phyloP scores from a whole-genome alignment of 2,797 vertebrate species.

The Platalea minor region DNA sequence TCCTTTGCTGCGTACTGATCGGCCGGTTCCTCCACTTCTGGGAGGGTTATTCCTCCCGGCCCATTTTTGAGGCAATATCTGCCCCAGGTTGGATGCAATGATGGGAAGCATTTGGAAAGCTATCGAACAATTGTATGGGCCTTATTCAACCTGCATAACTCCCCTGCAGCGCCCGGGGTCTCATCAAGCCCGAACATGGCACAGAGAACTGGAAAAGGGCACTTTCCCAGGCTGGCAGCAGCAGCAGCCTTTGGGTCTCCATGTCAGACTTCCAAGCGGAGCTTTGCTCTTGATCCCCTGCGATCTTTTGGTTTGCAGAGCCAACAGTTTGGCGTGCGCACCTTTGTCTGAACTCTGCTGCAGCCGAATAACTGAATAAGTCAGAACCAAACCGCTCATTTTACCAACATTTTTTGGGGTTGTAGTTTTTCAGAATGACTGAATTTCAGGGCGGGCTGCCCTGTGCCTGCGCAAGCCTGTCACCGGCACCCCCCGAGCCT shows the following conservation, averaged over 20 bases:
- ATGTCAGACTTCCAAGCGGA: background rate
- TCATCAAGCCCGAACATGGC: background rate
- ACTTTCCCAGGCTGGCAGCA: background rate
- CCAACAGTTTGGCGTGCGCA: background rate
- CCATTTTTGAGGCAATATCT: background rate
- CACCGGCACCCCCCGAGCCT: background rate
- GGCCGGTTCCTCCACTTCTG: background rate
- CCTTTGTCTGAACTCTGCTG: background rate
- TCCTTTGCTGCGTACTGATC: background rate
- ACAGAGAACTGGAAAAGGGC: background rate
- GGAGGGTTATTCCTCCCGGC: background rate
- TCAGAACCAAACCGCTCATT: background rate
- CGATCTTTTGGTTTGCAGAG: constrained; percentile 21
- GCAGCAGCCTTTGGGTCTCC: background rate
- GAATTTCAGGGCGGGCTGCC: background rate
- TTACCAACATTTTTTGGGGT: background rate
- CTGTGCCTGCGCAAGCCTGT: background rate
- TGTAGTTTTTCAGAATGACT: background rate
- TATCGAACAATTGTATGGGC: background rate
- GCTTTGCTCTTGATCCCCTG: constrained; percentile 13
- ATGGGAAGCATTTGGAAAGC: background rate
- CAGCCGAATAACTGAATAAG: background rate
- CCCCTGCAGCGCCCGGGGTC: background rate
- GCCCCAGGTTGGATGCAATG: background rate
- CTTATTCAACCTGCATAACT: background rate